Evolutionary conservation across 2,888 invertebrate species (phyloP).

Genomic region (Andrena fulva): DNA sequence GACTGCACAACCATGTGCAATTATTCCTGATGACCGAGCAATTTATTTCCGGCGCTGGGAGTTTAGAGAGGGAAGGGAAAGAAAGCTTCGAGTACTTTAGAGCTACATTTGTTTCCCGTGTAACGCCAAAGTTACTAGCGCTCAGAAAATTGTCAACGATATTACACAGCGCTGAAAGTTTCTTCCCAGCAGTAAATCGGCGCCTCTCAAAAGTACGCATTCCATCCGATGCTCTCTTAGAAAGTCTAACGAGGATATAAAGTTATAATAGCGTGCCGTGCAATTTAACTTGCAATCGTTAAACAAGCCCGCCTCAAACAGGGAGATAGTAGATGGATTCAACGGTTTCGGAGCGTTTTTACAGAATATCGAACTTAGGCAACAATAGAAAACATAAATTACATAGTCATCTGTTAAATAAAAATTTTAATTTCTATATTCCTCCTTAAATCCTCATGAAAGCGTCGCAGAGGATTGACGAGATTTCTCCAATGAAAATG

Average conservation of each 20-base stretch:
- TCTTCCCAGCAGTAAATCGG: constrained; percentile 41
- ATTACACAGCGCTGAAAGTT: constrained; percentile 43
- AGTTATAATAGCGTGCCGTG: constrained; percentile 68
- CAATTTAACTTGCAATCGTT: constrained; percentile 67
- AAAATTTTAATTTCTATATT: not conserved
- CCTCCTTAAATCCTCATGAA: too few species aligned
- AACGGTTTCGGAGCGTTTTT: constrained; percentile 13
- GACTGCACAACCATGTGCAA: not conserved
- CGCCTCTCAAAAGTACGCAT: constrained; percentile 53
- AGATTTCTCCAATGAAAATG: too few species aligned
- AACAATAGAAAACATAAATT: constrained; percentile 38
- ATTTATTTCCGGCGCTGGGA: not conserved
- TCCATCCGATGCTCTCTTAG: constrained; percentile 42
- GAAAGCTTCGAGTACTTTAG: not conserved
- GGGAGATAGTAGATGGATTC: not conserved
- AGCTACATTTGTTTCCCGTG: not conserved
- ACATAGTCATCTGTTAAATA: not conserved
- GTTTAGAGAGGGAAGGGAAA: not conserved
- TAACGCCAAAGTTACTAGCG: constrained; percentile 4
- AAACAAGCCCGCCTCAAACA: constrained; percentile 55
- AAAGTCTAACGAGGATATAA: constrained; percentile 69
- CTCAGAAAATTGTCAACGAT: constrained; percentile 29
- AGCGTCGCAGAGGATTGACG: too few species aligned
- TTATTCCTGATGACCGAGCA: not conserved
- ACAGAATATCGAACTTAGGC: constrained; percentile 37